These are phyloP conservation scores for Rapana venosa DNA, from an alignment of 2,888 invertebrate species.

Conservation along the genomic window DNA sequence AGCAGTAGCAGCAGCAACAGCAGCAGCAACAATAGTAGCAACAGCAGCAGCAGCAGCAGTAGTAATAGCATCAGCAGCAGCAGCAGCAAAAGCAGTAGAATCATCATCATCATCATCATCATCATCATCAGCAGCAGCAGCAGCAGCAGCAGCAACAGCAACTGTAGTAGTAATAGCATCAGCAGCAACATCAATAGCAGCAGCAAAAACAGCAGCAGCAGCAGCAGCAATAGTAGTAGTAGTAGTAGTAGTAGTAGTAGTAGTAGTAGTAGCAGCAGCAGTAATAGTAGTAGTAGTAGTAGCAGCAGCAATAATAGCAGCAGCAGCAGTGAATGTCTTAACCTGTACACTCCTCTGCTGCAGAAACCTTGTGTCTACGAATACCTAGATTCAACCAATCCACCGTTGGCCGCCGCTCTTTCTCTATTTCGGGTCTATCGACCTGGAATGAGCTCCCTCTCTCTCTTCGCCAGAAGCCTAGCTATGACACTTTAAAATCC, in stretches of 20 bases:
- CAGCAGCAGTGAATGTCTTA: no score
- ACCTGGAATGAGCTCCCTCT: no score
- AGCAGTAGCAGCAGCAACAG: not conserved
- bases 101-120: not conserved
- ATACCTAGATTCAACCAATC: no score
- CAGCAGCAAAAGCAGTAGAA: not conserved
- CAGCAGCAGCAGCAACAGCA: not conserved
- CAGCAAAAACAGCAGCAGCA: not conserved
- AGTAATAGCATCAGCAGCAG: not conserved
- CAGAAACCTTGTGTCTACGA: no score
- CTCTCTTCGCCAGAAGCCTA: no score
- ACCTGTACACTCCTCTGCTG: no score
- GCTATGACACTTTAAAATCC: no score
- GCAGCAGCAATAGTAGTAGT: no score
- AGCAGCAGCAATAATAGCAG: not conserved
- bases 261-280: not conserved
- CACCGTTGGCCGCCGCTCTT: no score
- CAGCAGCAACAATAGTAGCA: not conserved
- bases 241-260: constrained; percentile 27
- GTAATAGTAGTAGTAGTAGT: not conserved
- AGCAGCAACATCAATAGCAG: not conserved
- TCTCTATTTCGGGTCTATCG: no score
- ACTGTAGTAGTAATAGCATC: not conserved
- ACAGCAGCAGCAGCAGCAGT: not conserved
- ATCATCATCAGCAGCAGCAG: not conserved